Evolutionary conservation across 2,113 vertebrate species (phyloP), one percentile per base, ranked within the genome.

Genomic region (Ophthalmolycus amberensis): DNA sequence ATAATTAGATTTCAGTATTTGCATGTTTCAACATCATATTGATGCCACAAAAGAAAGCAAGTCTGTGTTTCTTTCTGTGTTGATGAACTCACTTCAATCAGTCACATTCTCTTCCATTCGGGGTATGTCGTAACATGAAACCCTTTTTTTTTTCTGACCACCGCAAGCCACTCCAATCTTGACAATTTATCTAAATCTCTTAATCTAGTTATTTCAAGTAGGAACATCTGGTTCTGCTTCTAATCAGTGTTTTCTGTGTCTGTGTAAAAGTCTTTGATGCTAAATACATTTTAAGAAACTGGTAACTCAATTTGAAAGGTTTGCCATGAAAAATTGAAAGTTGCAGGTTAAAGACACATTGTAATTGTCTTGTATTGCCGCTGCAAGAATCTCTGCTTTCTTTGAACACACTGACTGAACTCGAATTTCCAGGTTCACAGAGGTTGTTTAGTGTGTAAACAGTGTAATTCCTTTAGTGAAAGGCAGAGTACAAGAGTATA

Each of bases 361-460:
- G 27, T 15, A 48, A 48, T n/a, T 63, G 20, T 64, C 5, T 25
- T 32, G n/a, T 11, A 1, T 68, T 40, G 29, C 70, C 66, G 44
- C 44, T n/a, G 29, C 56, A 79, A 27, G 50, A 65, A 56, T 44
- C 16, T 15, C 20, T 20, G 42, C 37, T 60, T 77, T 62, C 44
- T 27, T 42, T 5, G 0, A 62, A 77, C 34, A 52, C 68, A 63
- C 65, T 59, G n/a, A 56, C 70, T 78, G 69, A 77, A 71, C 73
- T 83, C 78, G 68, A 69, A 75, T 89, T 82, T 86, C 64, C 56
- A 73, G 40, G 75, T 77, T 73, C 10, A 16, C 25, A 6, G 20
- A 76, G 52, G 25, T 65, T 42, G 18, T 25, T 58, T 11, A 9
- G 52, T 34, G 34, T 34, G 34, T 40, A 40, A 40, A 18, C 42